Evolutionary conservation across 2,888 invertebrate genomes (phyloP).

Genomic region (Calliphora vomitoria): DNA sequence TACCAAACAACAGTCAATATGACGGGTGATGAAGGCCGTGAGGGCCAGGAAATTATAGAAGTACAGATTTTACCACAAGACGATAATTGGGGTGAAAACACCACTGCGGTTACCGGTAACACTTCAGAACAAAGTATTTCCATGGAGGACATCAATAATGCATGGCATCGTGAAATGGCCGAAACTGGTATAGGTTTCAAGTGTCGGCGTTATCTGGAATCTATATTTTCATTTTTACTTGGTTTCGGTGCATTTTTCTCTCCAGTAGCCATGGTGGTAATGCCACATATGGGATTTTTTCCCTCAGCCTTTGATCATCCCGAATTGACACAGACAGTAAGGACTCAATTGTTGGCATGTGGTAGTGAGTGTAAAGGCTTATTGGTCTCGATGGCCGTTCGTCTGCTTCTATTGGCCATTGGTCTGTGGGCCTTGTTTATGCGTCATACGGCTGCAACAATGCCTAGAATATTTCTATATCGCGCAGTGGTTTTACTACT

Average conservation of each 20-base stretch:
- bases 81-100: slow-evolving; percentile 99
- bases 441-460: slow-evolving; percentile 92
- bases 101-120: slow-evolving; percentile 98
- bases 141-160: slow-evolving; percentile 94
- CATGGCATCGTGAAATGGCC: slow-evolving; percentile 90
- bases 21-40: slow-evolving; percentile 88
- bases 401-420: slow-evolving; percentile 93
- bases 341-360: slow-evolving; percentile 91
- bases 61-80: slow-evolving; percentile 98
- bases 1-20: slow-evolving; percentile 94
- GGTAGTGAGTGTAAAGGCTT: slow-evolving; percentile 97
- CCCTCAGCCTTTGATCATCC: slow-evolving; percentile 89
- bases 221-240: slow-evolving; percentile 91
- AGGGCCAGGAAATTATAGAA: slow-evolving; percentile 96
- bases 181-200: slow-evolving; percentile 90
- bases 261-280: slow-evolving; percentile 96
- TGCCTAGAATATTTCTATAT: slow-evolving; percentile 96
- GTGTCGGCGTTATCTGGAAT: slow-evolving; percentile 93
- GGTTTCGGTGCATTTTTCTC: slow-evolving; percentile 94
- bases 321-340: slow-evolving; percentile 89
- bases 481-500: slow-evolving; percentile 95
- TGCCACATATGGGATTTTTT: slow-evolving; percentile 95
- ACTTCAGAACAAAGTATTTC: slow-evolving; percentile 98
- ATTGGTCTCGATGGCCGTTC: slow-evolving; percentile 95
- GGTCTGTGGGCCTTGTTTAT: slow-evolving; percentile 97